Evolutionary conservation across 2,797 vertebrate species (phyloP).

Genomic region (Knipowitschia caucasica): DNA sequence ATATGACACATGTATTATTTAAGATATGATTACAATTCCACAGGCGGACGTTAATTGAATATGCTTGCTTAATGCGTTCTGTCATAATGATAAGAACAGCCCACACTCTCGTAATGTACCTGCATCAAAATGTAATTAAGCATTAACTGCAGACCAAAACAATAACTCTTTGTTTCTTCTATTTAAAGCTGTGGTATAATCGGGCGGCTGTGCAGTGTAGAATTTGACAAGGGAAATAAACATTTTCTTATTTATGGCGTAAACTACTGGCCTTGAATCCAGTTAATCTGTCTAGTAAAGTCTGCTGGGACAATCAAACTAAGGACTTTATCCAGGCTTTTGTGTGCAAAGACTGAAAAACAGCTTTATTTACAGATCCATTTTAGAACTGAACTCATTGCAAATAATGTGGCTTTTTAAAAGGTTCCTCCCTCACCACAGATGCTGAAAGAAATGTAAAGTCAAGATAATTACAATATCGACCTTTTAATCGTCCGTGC

Average conservation of each 20-base stretch:
- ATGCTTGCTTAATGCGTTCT: slow-evolving; percentile 3
- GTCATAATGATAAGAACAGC: slow-evolving; percentile 10
- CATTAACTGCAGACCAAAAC: background rate
- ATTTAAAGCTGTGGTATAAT: background rate
- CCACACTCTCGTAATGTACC: background rate
- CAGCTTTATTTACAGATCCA: too few species aligned
- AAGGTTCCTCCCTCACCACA: too few species aligned
- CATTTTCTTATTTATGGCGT: background rate
- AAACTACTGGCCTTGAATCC: background rate
- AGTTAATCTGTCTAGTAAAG: background rate
- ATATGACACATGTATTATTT: slow-evolving; percentile 4
- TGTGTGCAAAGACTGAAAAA: too few species aligned
- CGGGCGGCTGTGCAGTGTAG: background rate
- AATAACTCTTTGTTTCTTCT: background rate
- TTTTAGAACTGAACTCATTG: too few species aligned
- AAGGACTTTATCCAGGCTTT: background rate
- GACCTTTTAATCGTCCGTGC: too few species aligned
- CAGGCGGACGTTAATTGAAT: slow-evolving; percentile 13
- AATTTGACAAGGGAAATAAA: background rate
- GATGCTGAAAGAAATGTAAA: too few species aligned
- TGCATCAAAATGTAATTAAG: slow-evolving; percentile 10
- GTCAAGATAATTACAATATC: too few species aligned
- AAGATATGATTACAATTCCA: slow-evolving; percentile 7
- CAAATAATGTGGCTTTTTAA: too few species aligned
- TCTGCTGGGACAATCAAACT: background rate